A percentile compares a stretch with the other conserved stretches of the same genome.
Evolutionary conservation across 2,888 invertebrate species (phyloP).

Genomic region (Nephrotoma appendiculata): DNA sequence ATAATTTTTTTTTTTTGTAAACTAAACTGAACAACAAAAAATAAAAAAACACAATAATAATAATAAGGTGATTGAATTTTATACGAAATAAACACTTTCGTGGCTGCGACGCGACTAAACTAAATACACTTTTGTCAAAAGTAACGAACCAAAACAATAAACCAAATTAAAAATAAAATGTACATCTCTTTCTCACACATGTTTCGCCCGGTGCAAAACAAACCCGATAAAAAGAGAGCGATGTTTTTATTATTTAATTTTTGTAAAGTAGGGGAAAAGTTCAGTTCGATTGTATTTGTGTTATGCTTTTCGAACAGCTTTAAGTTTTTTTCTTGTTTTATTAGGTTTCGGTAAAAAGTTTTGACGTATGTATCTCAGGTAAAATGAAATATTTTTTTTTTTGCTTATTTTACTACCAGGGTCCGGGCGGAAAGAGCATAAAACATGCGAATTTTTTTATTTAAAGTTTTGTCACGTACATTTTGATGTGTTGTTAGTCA

Average conservation of each 20-base stretch:
- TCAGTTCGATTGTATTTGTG: neutral
- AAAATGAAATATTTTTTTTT: neutral
- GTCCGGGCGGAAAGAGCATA: neutral
- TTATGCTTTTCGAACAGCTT: neutral
- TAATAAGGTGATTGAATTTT: neutral
- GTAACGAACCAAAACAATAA: neutral
- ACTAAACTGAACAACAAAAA: conserved; percentile 1
- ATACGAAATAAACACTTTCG: neutral
- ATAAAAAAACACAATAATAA: neutral
- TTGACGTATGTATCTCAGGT: neutral
- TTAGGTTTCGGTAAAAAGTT: neutral
- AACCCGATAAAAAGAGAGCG: neutral
- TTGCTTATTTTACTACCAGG: neutral
- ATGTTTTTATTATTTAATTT: neutral
- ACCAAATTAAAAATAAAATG: neutral
- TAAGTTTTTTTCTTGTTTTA: neutral
- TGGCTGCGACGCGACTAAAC: conserved; percentile 2
- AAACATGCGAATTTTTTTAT: neutral
- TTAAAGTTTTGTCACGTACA: neutral
- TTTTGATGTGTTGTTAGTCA: neutral
- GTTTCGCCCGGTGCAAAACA: neutral
- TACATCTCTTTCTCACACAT: neutral
- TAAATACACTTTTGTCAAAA: neutral
- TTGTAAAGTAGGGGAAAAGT: neutral
- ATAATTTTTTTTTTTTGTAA: neutral